Evolutionary conservation across 1,140 invertebrate species (phyloP).

Genomic region (Sitophilus oryzae): DNA sequence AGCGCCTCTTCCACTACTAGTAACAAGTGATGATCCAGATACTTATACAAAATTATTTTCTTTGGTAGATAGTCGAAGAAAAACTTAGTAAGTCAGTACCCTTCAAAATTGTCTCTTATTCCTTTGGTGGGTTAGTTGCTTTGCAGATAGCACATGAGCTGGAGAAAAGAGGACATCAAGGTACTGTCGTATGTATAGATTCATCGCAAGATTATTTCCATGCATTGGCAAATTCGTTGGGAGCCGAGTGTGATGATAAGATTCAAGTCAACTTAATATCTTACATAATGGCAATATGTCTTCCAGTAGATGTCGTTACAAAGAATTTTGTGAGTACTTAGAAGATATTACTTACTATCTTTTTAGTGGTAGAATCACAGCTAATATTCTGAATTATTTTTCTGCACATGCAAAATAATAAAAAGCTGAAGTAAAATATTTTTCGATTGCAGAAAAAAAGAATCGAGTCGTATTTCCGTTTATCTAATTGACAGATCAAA

Average conservation of each 20-base stretch:
- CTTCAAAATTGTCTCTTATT: constrained; percentile 53
- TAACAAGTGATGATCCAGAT: too few relatives aligned
- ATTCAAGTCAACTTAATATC: constrained; percentile 51
- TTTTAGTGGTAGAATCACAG: too few relatives aligned
- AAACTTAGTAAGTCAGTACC: not conserved
- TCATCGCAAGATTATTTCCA: constrained; percentile 53
- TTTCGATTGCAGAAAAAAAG: too few relatives aligned
- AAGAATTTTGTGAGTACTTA: constrained; percentile 44
- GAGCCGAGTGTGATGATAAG: constrained; percentile 44
- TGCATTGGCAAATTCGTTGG: constrained; percentile 41
- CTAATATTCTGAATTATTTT: too few relatives aligned
- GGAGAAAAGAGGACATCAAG: constrained; percentile 51
- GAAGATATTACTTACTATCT: too few relatives aligned
- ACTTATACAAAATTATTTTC: too few relatives aligned
- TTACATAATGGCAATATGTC: constrained; percentile 47
- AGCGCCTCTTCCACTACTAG: too few relatives aligned
- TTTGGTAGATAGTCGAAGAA: not conserved
- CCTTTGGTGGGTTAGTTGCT: constrained; percentile 53
- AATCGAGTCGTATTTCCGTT: too few relatives aligned
- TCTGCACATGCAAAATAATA: too few relatives aligned
- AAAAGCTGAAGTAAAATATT: too few relatives aligned
- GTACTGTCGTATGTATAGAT: constrained; percentile 52
- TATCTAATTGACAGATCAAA: too few relatives aligned
- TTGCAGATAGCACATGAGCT: constrained; percentile 51
- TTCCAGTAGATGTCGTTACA: constrained; percentile 49